Evolutionary conservation across 2,113 vertebrate species (phyloP).

Genomic region (Camelus dromedarius): DNA sequence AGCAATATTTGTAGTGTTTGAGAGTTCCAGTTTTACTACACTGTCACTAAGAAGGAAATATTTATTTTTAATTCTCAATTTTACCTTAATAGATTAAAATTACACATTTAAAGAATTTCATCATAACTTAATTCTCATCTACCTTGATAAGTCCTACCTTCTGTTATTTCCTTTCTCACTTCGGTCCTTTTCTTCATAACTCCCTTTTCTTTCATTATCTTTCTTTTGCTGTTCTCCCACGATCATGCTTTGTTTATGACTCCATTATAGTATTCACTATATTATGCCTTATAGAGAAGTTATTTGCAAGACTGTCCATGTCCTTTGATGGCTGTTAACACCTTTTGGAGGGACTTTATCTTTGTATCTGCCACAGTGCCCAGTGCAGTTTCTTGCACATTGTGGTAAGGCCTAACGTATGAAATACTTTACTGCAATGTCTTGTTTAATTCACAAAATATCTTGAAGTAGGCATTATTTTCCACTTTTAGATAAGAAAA

Average conservation of each 20-base stretch:
- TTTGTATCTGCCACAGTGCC: neutral
- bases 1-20: neutral
- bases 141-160: neutral
- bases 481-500: neutral
- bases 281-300: neutral
- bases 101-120: neutral
- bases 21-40: neutral
- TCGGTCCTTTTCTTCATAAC: neutral
- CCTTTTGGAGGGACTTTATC: neutral
- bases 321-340: neutral
- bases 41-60: neutral
- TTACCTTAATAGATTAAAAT: conserved; percentile 7
- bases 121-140: neutral
- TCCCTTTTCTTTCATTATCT: neutral
- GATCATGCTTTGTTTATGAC: neutral
- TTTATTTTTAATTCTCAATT: neutral
- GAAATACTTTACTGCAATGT: neutral
- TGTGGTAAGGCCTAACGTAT: neutral
- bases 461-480: neutral
- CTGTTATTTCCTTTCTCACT: neutral
- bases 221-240: neutral
- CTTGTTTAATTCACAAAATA: neutral
- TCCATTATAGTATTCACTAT: neutral
- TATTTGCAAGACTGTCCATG: neutral
- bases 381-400: neutral